Conservation (phyloP, 1,140 invertebrate species). For the Dufourea novaeangliae region DNA sequence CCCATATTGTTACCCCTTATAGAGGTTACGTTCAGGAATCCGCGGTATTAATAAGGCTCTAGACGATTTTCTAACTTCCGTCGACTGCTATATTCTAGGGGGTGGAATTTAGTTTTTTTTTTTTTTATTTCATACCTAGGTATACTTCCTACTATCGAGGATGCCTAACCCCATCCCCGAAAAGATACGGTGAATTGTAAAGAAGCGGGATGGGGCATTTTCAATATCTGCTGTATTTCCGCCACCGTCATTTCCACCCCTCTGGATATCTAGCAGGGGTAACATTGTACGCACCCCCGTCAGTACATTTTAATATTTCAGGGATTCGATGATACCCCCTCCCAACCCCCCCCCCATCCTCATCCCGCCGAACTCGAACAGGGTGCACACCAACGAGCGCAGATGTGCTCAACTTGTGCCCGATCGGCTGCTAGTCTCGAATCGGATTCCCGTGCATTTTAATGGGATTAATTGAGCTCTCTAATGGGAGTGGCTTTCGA, state of each 20-base stretch:
- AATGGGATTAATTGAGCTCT: slow-evolving; percentile 9
- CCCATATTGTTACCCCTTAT: too few species aligned
- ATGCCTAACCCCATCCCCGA: slow-evolving; percentile 41
- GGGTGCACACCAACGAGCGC: too few species aligned
- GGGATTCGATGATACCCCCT: slow-evolving; percentile 64
- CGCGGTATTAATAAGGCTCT: slow-evolving; percentile 35
- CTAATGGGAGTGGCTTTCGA: background rate
- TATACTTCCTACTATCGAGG: slow-evolving; percentile 21
- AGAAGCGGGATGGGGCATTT: slow-evolving; percentile 69
- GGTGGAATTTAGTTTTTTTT: slow-evolving; percentile 17
- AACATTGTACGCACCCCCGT: slow-evolving; percentile 65
- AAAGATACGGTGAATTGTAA: slow-evolving; percentile 66
- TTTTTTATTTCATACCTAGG: slow-evolving; percentile 18
- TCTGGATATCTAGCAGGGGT: slow-evolving; percentile 58
- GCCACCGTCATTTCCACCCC: slow-evolving; percentile 62
- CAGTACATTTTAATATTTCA: slow-evolving; percentile 73
- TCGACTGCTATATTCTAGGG: slow-evolving; percentile 21
- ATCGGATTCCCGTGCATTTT: background rate
- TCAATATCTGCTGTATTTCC: slow-evolving; percentile 78
- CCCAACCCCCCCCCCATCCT: background rate
- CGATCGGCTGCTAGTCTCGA: background rate
- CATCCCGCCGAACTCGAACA: too few species aligned
- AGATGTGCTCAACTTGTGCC: slow-evolving; percentile 54
- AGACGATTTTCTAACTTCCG: slow-evolving; percentile 38
- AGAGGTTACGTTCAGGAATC: too few species aligned